These are phyloP conservation scores for Diacarnus erythraeanus DNA, from an alignment of 37 sponge, comb jelly and placozoan genomes.

Conservation along the genomic window DNA sequence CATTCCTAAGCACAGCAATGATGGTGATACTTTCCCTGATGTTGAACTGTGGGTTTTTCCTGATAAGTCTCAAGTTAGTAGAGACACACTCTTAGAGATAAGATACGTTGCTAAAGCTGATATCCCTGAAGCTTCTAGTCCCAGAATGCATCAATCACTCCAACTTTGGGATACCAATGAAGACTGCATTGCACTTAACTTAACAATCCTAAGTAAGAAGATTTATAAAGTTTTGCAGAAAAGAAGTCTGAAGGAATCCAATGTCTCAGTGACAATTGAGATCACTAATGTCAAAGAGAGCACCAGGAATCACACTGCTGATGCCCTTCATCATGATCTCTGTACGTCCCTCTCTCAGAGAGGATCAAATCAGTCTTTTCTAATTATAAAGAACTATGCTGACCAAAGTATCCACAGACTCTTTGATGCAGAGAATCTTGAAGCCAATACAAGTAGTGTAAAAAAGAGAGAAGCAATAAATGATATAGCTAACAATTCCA, in stretches of 20 bases:
- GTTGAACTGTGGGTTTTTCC: conserved; percentile 44
- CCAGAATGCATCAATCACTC: background rate
- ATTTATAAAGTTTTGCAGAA: conserved; percentile 5
- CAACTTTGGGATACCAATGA: conserved; percentile 9
- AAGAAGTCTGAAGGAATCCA: background rate
- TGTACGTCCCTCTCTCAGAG: conserved; percentile 1
- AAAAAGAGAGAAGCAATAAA: background rate
- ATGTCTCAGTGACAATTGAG: conserved; percentile 11
- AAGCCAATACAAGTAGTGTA: no score
- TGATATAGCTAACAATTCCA: background rate
- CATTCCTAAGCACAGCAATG: conserved; percentile 2
- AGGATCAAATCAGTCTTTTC: conserved; percentile 15
- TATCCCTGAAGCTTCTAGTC: background rate
- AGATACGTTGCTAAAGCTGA: background rate
- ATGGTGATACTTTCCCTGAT: background rate
- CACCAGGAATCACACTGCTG: no score
- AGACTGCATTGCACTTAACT: conserved; percentile 19
- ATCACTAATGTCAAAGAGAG: background rate
- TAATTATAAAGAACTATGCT: conserved; percentile 30
- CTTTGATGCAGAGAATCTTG: no score
- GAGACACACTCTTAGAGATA: background rate
- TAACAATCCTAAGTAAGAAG: conserved; percentile 14
- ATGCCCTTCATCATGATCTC: background rate
- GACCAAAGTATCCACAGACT: background rate
- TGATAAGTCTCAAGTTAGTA: background rate